phyloP scores from a whole-genome alignment of 2,888 invertebrate genomes.

The Spilarctia lutea region DNA sequence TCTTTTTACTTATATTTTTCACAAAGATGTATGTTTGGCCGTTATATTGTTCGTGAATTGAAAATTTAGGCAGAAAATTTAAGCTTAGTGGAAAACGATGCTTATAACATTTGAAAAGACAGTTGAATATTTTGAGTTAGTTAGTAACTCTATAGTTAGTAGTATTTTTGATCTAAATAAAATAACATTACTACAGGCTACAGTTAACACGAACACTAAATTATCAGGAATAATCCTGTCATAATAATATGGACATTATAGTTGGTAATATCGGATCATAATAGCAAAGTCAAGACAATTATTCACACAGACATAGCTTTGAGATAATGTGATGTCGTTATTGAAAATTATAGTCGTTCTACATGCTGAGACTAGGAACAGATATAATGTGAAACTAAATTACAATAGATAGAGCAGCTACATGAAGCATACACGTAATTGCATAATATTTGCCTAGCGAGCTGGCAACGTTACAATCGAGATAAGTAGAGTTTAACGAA shows the following conservation, averaged over 20 bases:
- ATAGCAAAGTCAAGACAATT: slow-evolving; percentile 6
- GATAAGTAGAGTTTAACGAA: background rate
- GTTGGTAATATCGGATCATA: slow-evolving; percentile 7
- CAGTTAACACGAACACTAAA: too few species aligned
- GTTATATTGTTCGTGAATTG: too few species aligned
- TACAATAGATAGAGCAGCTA: slow-evolving; percentile 3
- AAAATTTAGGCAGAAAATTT: too few species aligned
- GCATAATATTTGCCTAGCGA: background rate
- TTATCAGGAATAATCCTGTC: background rate
- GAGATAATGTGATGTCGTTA: slow-evolving; percentile 17
- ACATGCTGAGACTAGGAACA: background rate
- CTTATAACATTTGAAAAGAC: too few species aligned
- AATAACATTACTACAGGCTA: too few species aligned
- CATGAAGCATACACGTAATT: background rate
- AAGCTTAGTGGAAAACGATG: too few species aligned
- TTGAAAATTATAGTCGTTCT: slow-evolving; percentile 12
- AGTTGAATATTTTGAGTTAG: too few species aligned
- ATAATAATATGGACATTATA: background rate
- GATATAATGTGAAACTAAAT: background rate
- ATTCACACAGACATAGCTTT: slow-evolving; percentile 3
- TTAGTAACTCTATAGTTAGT: too few species aligned
- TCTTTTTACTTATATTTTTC: too few species aligned
- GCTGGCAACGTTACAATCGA: background rate
- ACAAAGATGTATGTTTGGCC: too few species aligned
- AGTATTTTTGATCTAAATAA: too few species aligned